Conservation (phyloP, 2,797 vertebrate genomes). For the Melanotaenia pygmaea region DNA sequence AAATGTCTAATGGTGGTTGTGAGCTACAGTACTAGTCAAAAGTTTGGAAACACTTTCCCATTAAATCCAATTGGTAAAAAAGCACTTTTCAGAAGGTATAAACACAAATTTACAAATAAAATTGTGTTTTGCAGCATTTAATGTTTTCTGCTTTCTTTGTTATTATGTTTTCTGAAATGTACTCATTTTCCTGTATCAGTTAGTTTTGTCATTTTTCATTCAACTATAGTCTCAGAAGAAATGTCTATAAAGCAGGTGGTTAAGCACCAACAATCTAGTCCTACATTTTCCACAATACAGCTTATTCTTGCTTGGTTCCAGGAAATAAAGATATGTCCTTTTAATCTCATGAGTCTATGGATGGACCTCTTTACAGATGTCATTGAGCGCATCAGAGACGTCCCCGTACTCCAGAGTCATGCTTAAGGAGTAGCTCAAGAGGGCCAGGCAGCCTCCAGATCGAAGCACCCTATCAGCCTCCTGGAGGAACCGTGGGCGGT, state of each 20-base stretch:
- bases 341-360: too few species aligned
- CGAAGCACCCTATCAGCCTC: constrained; percentile 78
- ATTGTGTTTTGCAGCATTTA: too few species aligned
- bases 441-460: constrained; percentile 79
- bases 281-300: too few species aligned
- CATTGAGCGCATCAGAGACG: constrained; percentile 67
- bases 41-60: too few species aligned
- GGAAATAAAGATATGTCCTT: too few species aligned
- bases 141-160: neutral
- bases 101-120: too few species aligned
- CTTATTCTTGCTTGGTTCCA: too few species aligned
- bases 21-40: too few species aligned
- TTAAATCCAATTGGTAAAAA: too few species aligned
- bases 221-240: neutral
- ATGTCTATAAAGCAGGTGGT: neutral
- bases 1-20: too few species aligned
- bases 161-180: neutral
- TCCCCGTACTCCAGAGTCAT: constrained; percentile 73
- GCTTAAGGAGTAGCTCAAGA: constrained; percentile 77
- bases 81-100: too few species aligned
- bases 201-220: neutral
- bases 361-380: constrained; percentile 79
- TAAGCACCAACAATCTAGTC: neutral
- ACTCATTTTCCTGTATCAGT: too few species aligned
- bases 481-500: constrained; percentile 70